A percentile compares a stretch with the other conserved stretches of the same genome.
These are phyloP conservation scores for Grapholita molesta DNA, from an alignment of 1,140 invertebrate genomes.

Conservation along the genomic window DNA sequence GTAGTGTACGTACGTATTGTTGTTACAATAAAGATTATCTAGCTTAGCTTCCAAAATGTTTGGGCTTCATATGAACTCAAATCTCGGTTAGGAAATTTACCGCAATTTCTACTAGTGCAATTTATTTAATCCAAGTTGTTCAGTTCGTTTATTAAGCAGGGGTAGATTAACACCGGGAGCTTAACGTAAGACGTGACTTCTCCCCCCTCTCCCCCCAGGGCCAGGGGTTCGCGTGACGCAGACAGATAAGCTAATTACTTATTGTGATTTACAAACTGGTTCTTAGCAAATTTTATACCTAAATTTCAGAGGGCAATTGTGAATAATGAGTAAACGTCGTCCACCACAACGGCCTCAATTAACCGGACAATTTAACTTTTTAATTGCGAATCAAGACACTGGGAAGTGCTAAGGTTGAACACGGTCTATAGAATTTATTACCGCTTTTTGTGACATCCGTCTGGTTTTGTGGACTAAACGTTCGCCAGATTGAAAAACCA, in stretches of 20 bases:
- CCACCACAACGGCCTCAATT: constrained; percentile 62
- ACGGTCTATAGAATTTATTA: constrained; percentile 46
- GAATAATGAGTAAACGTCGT: constrained; percentile 54
- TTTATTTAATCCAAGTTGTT: constrained; percentile 48
- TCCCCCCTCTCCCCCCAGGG: constrained; percentile 23
- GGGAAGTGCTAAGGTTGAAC: constrained; percentile 52
- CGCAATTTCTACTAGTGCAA: constrained; percentile 37
- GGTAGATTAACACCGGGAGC: constrained; percentile 48
- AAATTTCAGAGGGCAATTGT: constrained; percentile 46
- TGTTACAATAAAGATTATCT: not conserved
- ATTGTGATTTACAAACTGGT: constrained; percentile 55
- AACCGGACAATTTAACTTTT: constrained; percentile 71
- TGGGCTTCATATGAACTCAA: constrained; percentile 11
- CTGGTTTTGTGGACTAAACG: not conserved
- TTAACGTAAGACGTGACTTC: constrained; percentile 47
- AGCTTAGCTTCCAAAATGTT: not conserved
- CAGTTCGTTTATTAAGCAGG: constrained; percentile 53
- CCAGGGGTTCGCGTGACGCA: constrained; percentile 43
- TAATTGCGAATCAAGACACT: constrained; percentile 68
- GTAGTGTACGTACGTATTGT: too few relatives aligned
- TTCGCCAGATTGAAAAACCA: too few relatives aligned
- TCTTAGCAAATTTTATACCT: constrained; percentile 47
- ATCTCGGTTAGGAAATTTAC: constrained; percentile 23
- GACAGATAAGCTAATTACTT: constrained; percentile 67
- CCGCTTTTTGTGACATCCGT: constrained; percentile 30